Evolutionary conservation across 1,140 invertebrate genomes (phyloP), one percentile per base, ranked within the genome.

Genomic region (Cardiocondyla obscurior): DNA sequence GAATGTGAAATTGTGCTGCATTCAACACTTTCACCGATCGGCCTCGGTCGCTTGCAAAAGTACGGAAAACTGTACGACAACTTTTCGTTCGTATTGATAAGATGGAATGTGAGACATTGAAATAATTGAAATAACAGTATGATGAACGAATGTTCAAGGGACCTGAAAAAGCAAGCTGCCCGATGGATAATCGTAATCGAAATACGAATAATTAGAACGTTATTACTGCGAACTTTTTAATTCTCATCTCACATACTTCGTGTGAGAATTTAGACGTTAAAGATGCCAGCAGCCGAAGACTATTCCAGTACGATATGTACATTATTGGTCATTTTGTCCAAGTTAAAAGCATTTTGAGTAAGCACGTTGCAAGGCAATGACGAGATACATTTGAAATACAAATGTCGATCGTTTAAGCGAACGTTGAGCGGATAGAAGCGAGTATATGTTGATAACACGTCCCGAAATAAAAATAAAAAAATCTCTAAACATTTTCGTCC

Each of bases 1-100:
- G 46, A 67, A 67, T 36, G 44, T 67, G 74, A 79, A 79, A 79
- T 25, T 79, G 46, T 79, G 74, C 62, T 69, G 62, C 62, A 79
- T 33, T 74, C 55, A 46, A 28, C 51, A 44, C 55, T 74, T 42
- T 74, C 44, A n/a, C 62, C 28, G 39, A 64, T 51, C 44, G n/a
- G 14, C n/a, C n/a, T 53, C 30, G n/a, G 65, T 79, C 46, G n/a
- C 65, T 44, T n/a, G 39, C 39, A 51, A 77, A 16, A 16, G 19
- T 51, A 53, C 14, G 22, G 30, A 51, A 67, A 79, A 51, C 25
- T 36, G n/a, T 55, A 33, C n/a, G 46, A 67, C 44, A 39, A 7
- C 39, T 36, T 67, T 64, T 58, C 12, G 10, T 42, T 77, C 16
- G 10, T 76, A 62, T 14, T 76, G 28, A 76, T 14, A 62, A 16